phyloP scores from a whole-genome alignment of 1,140 invertebrate species.

The Tetraneura akinire region DNA sequence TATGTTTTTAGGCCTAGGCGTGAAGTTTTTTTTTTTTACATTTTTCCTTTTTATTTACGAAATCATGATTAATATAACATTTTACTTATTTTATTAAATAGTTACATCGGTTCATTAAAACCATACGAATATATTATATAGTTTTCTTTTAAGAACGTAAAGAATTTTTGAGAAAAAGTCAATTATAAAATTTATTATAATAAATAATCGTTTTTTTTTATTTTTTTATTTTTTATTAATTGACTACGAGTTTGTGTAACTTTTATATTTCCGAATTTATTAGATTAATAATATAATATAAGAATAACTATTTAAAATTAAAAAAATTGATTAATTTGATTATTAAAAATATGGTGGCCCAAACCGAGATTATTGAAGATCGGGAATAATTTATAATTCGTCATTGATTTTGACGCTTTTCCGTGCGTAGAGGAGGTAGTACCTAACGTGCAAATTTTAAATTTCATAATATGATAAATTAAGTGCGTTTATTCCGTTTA shows the following conservation, averaged over 20 bases:
- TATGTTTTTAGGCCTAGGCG: too few relatives aligned
- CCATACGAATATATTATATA: too few relatives aligned
- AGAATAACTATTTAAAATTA: conserved; percentile 8
- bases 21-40: too few relatives aligned
- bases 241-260: conserved; percentile 34
- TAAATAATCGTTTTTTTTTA: too few relatives aligned
- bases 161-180: conserved; percentile 14
- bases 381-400: not conserved
- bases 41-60: too few relatives aligned
- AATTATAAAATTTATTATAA: conserved; percentile 7
- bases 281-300: too few relatives aligned
- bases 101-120: too few relatives aligned
- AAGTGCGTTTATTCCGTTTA: too few relatives aligned
- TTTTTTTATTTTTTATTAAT: conserved; percentile 28
- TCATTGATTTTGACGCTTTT: not conserved
- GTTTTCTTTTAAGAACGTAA: too few relatives aligned
- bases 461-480: not conserved
- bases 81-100: too few relatives aligned
- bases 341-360: conserved; percentile 20
- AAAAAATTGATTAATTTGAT: not conserved
- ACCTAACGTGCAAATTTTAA: conserved; percentile 35
- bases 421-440: too few relatives aligned
- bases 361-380: conserved; percentile 6
- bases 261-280: not conserved
- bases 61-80: too few relatives aligned